phyloP scores from a whole-genome alignment of 1,140 invertebrate genomes.

The Heliconius hermathena region DNA sequence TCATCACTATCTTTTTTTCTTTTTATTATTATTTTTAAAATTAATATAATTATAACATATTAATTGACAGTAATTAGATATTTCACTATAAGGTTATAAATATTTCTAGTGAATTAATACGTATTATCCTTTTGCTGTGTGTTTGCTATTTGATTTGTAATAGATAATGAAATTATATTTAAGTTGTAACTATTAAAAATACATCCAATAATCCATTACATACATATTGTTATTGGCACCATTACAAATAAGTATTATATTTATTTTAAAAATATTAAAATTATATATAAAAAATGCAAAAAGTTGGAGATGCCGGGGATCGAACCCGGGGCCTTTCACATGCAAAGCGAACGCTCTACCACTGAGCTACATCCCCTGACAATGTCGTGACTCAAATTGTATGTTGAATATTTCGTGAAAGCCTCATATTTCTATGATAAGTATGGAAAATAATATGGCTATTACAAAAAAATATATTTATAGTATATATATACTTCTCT shows the following conservation, averaged over 20 bases:
- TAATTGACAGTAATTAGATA: neutral
- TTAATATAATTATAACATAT: neutral
- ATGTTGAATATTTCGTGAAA: neutral
- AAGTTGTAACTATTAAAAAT: too few species aligned
- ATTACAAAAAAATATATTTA: too few species aligned
- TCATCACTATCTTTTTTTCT: neutral
- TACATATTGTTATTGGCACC: too few species aligned
- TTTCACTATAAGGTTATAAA: neutral
- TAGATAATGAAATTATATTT: too few species aligned
- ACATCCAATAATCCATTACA: too few species aligned
- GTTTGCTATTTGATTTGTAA: too few species aligned
- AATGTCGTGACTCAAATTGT: rapidly evolving
- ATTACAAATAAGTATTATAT: too few species aligned
- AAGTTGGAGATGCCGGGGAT: constrained; percentile 42
- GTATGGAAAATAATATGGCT: too few species aligned
- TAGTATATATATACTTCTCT: too few species aligned
- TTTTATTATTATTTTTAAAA: constrained; percentile 3
- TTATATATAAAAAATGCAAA: constrained; percentile 32
- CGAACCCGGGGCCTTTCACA: constrained; percentile 60
- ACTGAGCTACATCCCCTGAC: constrained; percentile 38
- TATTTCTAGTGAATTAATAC: too few species aligned
- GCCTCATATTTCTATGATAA: too few species aligned
- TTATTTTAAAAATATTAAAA: neutral
- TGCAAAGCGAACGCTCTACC: constrained; percentile 56
- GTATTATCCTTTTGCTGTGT: too few species aligned